Conservation (phyloP, 2,888 invertebrate species). For the Calameuta idolon region DNA sequence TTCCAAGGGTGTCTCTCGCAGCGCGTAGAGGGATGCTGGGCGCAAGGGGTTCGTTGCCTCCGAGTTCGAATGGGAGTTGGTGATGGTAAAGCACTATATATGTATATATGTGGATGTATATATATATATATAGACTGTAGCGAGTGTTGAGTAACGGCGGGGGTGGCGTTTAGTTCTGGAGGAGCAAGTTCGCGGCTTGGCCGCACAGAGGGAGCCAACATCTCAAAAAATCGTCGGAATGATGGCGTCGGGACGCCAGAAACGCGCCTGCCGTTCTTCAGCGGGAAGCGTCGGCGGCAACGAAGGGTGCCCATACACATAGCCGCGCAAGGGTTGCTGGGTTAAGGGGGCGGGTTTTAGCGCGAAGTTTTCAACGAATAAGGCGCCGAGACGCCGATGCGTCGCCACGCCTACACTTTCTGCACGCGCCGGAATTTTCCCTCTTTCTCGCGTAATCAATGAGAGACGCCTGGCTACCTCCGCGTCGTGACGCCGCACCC, state of each 20-base stretch:
- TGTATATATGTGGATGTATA: background rate
- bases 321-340: constrained; percentile 31
- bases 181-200: constrained; percentile 16
- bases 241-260: constrained; percentile 42
- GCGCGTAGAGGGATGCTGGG: constrained; percentile 18
- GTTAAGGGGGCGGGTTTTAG: constrained; percentile 52
- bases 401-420: constrained; percentile 65
- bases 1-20: background rate
- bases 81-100: background rate
- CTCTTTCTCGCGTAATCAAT: constrained; percentile 67
- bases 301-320: constrained; percentile 32
- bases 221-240: constrained; percentile 50
- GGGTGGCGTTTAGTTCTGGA: background rate
- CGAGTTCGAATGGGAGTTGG: background rate
- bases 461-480: constrained; percentile 40
- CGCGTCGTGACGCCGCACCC: constrained; percentile 28
- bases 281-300: background rate
- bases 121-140: background rate
- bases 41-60: background rate
- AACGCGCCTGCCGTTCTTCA: background rate
- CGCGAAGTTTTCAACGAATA: constrained; percentile 67
- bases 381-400: constrained; percentile 61
- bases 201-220: constrained; percentile 42
- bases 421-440: constrained; percentile 57
- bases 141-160: background rate